Evolutionary conservation across 2,888 invertebrate species (phyloP), one percentile per base, ranked within the genome.

Genomic region (Eilema sororculum): DNA sequence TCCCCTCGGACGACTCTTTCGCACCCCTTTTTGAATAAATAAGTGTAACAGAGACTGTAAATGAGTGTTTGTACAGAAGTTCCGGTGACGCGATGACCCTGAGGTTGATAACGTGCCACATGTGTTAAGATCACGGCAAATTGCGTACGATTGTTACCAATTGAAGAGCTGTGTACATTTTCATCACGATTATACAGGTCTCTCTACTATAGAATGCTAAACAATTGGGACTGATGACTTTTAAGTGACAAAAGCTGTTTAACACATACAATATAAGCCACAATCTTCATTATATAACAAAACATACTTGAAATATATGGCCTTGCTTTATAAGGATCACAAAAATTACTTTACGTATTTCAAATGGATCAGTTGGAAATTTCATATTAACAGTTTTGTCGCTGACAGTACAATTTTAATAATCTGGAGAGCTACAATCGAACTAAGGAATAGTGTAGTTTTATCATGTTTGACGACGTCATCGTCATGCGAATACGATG

Each of bases 81-180:
- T 78, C 78, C 77, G 80, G 76, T 83, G 83, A 79, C 83, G 84
- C 78, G 83, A 28, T 84, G 89, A 88, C 87, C 87, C 84, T 85
- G 80, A 74, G 67, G 79, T 77, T 83, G 84, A 82, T 89, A 87
- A 74, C 72, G 73, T 69, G 72, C 68, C 70, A 71, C 76, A 68
- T 71, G 78, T 82, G 79, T 66, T 78, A 82, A 89, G 86, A 90
- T 87, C 87, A 84, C 81, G 84, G 86, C 73, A 80, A 88, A 84
- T 85, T 85, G 80, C 77, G 80, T 69, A 74, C 80, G 86, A 87
- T 89, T 87, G 86, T 77, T 79, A 81, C 77, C 87, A 89, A 90
- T 90, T 89, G 89, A 80, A 70, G 71, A 70, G 86, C 81, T 82
- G 75, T 72, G 75, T 71, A 83, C 80, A 73, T 74, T 75, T 75